phyloP scores from a whole-genome alignment of 1,140 invertebrate genomes.

The Drosophila neocordata region DNA sequence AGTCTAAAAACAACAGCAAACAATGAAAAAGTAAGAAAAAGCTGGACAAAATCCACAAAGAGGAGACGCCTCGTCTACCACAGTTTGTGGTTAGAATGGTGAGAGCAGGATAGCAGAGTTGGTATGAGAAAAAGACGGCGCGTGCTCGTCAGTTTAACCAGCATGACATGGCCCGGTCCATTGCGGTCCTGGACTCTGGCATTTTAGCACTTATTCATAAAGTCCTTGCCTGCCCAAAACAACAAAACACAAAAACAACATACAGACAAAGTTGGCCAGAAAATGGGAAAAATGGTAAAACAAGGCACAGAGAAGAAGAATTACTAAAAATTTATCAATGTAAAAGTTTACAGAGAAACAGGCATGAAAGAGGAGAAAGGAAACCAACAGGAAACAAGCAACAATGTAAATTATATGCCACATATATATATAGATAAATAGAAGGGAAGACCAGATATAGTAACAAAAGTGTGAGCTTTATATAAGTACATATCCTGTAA shows the following conservation, averaged over 20 bases:
- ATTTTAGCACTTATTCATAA: conserved; percentile 82
- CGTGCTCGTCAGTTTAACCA: conserved; percentile 82
- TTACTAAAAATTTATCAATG: conserved; percentile 81
- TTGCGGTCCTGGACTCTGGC: conserved; percentile 82
- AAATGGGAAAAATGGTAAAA: conserved; percentile 52
- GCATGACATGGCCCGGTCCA: conserved; percentile 82
- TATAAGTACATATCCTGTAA: conserved; percentile 4
- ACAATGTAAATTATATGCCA: conserved; percentile 81
- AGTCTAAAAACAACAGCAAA: conserved; percentile 56
- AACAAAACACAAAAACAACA: background rate
- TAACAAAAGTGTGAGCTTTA: conserved; percentile 1
- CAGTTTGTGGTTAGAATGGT: background rate
- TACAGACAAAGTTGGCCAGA: conserved; percentile 50
- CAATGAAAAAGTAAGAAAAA: conserved; percentile 35
- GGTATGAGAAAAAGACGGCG: conserved; percentile 9
- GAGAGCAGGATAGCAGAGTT: background rate
- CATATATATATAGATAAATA: background rate
- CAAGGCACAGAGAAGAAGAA: conserved; percentile 64
- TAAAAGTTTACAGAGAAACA: conserved; percentile 57
- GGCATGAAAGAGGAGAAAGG: background rate
- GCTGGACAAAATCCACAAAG: conserved; percentile 27
- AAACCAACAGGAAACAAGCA: conserved; percentile 65
- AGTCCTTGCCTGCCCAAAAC: conserved; percentile 57
- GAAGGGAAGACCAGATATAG: too few species aligned
- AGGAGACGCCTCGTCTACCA: background rate